These are phyloP conservation scores for Pelecanus crispus DNA, from an alignment of 2,113 vertebrate genomes.

Conservation along the genomic window DNA sequence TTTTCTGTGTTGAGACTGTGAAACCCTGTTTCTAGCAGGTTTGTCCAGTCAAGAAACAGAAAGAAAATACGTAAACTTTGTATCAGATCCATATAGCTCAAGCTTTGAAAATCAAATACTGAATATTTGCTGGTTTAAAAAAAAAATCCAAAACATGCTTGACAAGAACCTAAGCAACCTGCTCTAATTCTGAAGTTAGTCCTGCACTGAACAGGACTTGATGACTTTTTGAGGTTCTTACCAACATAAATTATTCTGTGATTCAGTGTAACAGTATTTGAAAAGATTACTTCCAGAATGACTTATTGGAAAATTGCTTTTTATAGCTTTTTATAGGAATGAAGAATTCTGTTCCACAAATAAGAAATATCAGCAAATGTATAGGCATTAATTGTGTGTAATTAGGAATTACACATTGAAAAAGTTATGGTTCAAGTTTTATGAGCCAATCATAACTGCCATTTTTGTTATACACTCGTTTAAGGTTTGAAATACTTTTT, in stretches of 20 bases:
- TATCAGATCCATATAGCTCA: not conserved
- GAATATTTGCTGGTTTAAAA: not conserved
- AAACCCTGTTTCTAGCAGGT: not conserved
- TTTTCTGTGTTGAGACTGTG: not conserved
- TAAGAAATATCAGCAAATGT: not conserved
- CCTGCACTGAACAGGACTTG: not conserved
- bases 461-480: not conserved
- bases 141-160: not conserved
- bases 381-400: not conserved
- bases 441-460: not conserved
- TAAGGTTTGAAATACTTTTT: slow-evolving; percentile 7
- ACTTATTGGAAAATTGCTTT: not conserved
- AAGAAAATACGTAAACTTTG: not conserved
- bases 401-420: not conserved
- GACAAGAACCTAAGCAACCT: not conserved
- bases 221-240: not conserved
- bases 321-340: not conserved
- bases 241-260: not conserved
- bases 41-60: not conserved
- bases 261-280: not conserved
- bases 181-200: not conserved
- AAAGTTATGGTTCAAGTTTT: not conserved
- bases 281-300: not conserved
- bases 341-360: not conserved
- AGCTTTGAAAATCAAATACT: not conserved